Percentiles rank a stretch among this genome's conserved stretches.
Evolutionary conservation across 2,888 invertebrate genomes (phyloP).

Genomic region (Drosophila sordidapex): DNA sequence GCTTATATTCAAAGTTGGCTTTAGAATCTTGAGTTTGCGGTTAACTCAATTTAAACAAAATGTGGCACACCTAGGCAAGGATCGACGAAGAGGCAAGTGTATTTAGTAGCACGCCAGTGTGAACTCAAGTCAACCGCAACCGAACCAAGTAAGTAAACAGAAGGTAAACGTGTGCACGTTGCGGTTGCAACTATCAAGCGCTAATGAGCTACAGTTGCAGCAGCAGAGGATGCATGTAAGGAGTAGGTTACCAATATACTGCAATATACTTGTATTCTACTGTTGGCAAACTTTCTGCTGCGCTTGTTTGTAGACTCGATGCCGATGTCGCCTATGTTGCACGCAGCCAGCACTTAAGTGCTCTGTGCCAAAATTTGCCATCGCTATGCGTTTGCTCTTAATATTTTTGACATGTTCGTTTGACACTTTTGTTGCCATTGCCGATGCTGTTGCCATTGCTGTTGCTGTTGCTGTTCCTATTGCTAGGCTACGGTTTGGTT

Average conservation of each 20-base stretch:
- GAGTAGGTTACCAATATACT: slow-evolving; percentile 31
- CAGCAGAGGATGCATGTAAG: slow-evolving; percentile 23
- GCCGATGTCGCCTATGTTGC: slow-evolving; percentile 34
- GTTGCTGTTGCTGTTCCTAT: slow-evolving; percentile 13
- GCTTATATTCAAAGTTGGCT: slow-evolving; percentile 38
- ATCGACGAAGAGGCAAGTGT: background rate
- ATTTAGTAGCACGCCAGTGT: slow-evolving; percentile 8
- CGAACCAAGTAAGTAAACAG: slow-evolving; percentile 50
- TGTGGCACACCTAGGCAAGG: slow-evolving; percentile 50
- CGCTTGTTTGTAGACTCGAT: slow-evolving; percentile 18
- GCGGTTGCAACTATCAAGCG: slow-evolving; percentile 50
- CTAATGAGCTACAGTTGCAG: slow-evolving; percentile 71
- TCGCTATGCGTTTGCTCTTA: slow-evolving; percentile 57
- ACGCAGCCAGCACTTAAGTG: slow-evolving; percentile 72
- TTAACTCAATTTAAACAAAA: slow-evolving; percentile 65
- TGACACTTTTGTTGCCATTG: slow-evolving; percentile 55
- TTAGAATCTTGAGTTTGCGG: slow-evolving; percentile 33
- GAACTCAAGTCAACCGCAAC: slow-evolving; percentile 67
- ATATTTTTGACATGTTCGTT: slow-evolving; percentile 75
- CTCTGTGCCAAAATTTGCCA: slow-evolving; percentile 64
- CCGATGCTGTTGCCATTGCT: slow-evolving; percentile 10
- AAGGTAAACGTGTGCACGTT: slow-evolving; percentile 34
- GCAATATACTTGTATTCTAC: slow-evolving; percentile 37
- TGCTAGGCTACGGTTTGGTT: slow-evolving; percentile 30
- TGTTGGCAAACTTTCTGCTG: slow-evolving; percentile 47